phyloP scores from a whole-genome alignment of 1,140 invertebrate species.

The Apis mellifera region Amel_HAv3.1 CM009934.2:5893501-5894000 shows the following conservation, averaged over 20 bases:
- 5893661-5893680: slow-evolving; percentile 1
- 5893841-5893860: background rate
- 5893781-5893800: background rate
- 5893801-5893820: background rate
- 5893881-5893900: no score
- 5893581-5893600: background rate
- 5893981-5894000: no score
- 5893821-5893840: background rate
- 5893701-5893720: slow-evolving; percentile 38
- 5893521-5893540: slow-evolving; percentile 88
- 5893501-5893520: slow-evolving; percentile 85
- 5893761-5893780: background rate
- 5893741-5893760: slow-evolving; percentile 5
- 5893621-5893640: background rate
- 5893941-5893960: no score
- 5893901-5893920: no score
- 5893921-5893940: no score
- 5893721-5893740: slow-evolving; percentile 16
- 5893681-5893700: background rate
- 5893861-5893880: background rate
- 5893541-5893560: slow-evolving; percentile 61
- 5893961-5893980: background rate
- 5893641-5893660: background rate
- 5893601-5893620: background rate
- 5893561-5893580: background rate